Evolutionary conservation across 35 echinoderm and acorn worm species (phyloP).

Genomic region (Heliocidaris tuberculata): DNA sequence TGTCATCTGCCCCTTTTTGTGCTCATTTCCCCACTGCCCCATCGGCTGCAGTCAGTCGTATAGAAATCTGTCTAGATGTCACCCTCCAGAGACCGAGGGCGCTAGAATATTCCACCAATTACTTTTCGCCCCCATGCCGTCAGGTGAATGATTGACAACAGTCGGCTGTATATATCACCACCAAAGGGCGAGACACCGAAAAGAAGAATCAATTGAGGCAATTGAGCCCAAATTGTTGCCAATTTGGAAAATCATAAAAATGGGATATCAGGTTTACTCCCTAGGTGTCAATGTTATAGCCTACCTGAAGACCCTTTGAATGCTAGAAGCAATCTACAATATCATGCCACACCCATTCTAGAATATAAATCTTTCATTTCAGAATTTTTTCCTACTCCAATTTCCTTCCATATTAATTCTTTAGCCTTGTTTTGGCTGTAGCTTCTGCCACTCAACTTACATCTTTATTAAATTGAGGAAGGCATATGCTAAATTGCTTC

Average conservation of each 20-base stretch:
- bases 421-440: neutral
- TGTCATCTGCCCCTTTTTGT: no score
- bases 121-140: neutral
- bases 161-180: neutral
- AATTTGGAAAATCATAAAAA: conserved; percentile 8
- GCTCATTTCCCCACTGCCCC: neutral
- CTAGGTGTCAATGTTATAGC: neutral
- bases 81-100: neutral
- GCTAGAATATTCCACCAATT: neutral
- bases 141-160: conserved; percentile 9
- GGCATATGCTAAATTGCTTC: neutral
- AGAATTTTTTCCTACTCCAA: neutral
- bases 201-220: neutral
- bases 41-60: neutral
- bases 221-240: conserved; percentile 19
- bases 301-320: neutral
- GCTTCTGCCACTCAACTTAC: neutral
- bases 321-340: neutral
- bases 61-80: neutral
- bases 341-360: neutral
- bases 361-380: neutral
- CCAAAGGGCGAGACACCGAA: neutral
- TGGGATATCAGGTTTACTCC: neutral
- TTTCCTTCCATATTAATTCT: neutral
- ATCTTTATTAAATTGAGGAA: conserved; percentile 5